Evolutionary conservation across 2,113 vertebrate genomes (phyloP), one percentile per base, ranked within the genome.

Genomic region (Cephalopterus ornatus): DNA sequence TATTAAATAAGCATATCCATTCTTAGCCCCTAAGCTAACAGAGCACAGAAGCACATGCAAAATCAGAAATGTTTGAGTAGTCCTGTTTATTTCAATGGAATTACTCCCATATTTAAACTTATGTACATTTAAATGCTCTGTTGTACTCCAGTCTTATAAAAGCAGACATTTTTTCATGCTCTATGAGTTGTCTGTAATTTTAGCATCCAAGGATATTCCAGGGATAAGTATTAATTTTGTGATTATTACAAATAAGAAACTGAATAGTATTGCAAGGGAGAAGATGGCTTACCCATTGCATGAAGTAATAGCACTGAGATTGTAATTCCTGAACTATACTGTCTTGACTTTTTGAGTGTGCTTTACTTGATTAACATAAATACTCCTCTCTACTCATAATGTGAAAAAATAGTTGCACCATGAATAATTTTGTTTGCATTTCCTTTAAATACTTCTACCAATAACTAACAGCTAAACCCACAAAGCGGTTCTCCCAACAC

Each of bases 1-100:
- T 77, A 46, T 87, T 95, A 96, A 96, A 89, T 68, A 88, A 91
- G 66, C 74, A 70, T 95, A 92, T 91, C 84, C 49, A 9, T 92
- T 91, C 92, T 81, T 78, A 93, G 94, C 94, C 94, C 89, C 73
- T 95, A 89, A 97, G 95, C 91, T 93, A 95, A 74, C 70, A 93
- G 18, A 91, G 28, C 44, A 65, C 37, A 72, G 84, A 95, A 95
- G 41, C 61, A 82, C 66, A 85, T 88, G 87, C n/a, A 85, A 92
- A 81, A 95, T 89, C 74, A 79, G 70, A 89, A 94, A 76, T 58
- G 1, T 91, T 91, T 88, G 49, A 96, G 53, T 70, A 76, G 89
- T 62, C 49, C 62, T 91, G 67, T 93, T 95, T 94, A 92, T 91
- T 95, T 95, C 66, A 89, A 20, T 53, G 14, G 58, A 91, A 93